Base-by-base conservation (phyloP, 2,113 vertebrate species). In the Cyanistes caeruleus region DNA sequence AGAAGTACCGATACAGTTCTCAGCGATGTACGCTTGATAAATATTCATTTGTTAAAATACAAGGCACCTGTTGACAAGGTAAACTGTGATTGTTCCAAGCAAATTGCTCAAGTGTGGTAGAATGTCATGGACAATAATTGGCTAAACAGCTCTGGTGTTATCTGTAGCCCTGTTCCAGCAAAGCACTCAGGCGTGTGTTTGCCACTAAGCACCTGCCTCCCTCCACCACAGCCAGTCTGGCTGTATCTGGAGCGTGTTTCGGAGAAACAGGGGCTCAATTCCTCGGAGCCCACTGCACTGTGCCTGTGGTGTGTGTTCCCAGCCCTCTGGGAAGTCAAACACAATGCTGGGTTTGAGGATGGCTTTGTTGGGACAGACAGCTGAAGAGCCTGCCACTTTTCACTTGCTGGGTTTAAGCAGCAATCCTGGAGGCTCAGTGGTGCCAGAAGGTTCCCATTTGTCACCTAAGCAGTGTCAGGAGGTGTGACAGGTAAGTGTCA, bases 11-110 rank as follows among this genome's bases (percentile, higher is more conserved):
- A 95, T 93, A 80, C 73, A 88, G 79, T 86, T 81, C 87, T 90
- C 44, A 70, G n/a, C 27, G 72, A 49, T 63, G 62, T 25, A 35
- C 0, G 0, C 56, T 8, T 48, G 70, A 92, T 92, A 93, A 81
- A 77, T 93, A 95, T 74, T 80, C 70, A 83, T 83, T 69, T 68
- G 52, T 81, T 72, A 49, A 87, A 91, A 84, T 28, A 79, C 43
- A 79, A 41, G 81, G 52, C 79, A 96, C 90, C 93, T 94, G 82
- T 96, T 92, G 85, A 90, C 87, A 90, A 96, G 85, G 92, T 94
- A 89, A 93, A 91, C 84, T 74, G 24, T 10, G 52, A 73, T 17
- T 13, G 64, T 90, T 94, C 59, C 59, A 74, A 52, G 85, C 55
- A 83, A 94, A 95, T 59, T 89, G 89, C 67, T 91, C 33, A 23